A percentile compares a stretch with the other conserved stretches of the same genome.
phyloP scores from a whole-genome alignment of 2,888 invertebrate genomes.

The Xestia c-nigrum region DNA sequence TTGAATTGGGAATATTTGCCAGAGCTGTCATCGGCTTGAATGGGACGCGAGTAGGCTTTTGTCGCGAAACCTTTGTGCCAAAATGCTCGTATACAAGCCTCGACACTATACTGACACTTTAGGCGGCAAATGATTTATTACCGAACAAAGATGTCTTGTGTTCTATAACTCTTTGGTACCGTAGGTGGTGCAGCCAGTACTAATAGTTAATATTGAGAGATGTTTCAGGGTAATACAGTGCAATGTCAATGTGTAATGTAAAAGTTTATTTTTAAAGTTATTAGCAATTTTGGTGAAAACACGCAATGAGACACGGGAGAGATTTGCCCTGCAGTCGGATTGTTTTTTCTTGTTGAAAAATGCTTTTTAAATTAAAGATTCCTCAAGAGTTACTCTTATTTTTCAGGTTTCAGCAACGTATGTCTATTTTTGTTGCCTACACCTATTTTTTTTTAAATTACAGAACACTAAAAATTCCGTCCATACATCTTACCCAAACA shows the following conservation, averaged over 20 bases:
- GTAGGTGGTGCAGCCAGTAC: slow-evolving; percentile 22
- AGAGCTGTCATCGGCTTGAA: slow-evolving; percentile 64
- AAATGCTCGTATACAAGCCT: slow-evolving; percentile 60
- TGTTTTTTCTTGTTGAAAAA: not conserved
- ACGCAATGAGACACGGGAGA: not conserved
- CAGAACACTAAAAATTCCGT: not conserved
- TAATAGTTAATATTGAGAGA: not conserved
- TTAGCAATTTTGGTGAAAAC: not conserved
- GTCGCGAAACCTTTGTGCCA: slow-evolving; percentile 61
- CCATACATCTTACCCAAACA: not conserved
- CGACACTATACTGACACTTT: slow-evolving; percentile 55
- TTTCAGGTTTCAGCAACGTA: not conserved
- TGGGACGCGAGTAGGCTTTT: slow-evolving; percentile 64
- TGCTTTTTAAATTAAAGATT: not conserved
- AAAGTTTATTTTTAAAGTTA: not conserved
- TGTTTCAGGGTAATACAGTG: not conserved
- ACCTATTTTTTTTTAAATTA: not conserved
- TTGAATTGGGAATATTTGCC: slow-evolving; percentile 67
- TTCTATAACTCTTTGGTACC: slow-evolving; percentile 50
- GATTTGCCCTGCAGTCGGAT: not conserved
- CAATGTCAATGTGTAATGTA: not conserved
- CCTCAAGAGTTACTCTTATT: not conserved
- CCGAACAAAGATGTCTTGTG: slow-evolving; percentile 52
- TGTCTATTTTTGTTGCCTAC: not conserved
- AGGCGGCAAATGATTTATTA: slow-evolving; percentile 67